Conservation (phyloP, 1,140 invertebrate genomes). For the Achatina immaculata region DNA sequence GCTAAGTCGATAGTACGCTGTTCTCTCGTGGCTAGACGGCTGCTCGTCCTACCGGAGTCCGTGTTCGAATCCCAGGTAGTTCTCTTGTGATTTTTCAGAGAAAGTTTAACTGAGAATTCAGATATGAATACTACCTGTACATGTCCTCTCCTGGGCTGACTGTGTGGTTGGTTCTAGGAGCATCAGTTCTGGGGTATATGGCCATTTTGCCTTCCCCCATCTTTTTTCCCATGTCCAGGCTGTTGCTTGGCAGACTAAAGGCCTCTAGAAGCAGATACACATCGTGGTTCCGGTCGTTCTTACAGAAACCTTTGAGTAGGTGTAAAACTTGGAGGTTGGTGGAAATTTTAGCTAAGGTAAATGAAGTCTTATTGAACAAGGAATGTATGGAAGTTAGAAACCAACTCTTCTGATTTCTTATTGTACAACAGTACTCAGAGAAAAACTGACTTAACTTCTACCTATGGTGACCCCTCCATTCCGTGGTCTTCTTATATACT, state of each 20-base stretch:
- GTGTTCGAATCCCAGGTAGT: too few relatives aligned
- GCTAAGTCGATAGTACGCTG: too few relatives aligned
- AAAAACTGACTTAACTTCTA: too few relatives aligned
- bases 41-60: too few relatives aligned
- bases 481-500: too few relatives aligned
- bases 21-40: too few relatives aligned
- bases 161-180: slow-evolving; percentile 60
- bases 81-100: too few relatives aligned
- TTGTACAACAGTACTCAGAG: not conserved
- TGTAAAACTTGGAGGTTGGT: not conserved
- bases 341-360: not conserved
- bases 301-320: slow-evolving; percentile 60
- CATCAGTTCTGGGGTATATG: slow-evolving; percentile 67
- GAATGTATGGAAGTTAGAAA: too few relatives aligned
- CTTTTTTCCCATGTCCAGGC: slow-evolving; percentile 56
- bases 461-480: too few relatives aligned
- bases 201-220: slow-evolving; percentile 67
- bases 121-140: slow-evolving; percentile 62
- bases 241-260: slow-evolving; percentile 50
- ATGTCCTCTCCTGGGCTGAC: slow-evolving; percentile 64
- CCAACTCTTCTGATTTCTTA: not conserved
- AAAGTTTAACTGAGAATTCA: too few relatives aligned
- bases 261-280: slow-evolving; percentile 66
- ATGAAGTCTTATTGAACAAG: not conserved
- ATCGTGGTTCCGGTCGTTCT: slow-evolving; percentile 67